Base-by-base conservation (phyloP, 2,888 invertebrate genomes). In the Archaeoteleia sp. region DNA sequence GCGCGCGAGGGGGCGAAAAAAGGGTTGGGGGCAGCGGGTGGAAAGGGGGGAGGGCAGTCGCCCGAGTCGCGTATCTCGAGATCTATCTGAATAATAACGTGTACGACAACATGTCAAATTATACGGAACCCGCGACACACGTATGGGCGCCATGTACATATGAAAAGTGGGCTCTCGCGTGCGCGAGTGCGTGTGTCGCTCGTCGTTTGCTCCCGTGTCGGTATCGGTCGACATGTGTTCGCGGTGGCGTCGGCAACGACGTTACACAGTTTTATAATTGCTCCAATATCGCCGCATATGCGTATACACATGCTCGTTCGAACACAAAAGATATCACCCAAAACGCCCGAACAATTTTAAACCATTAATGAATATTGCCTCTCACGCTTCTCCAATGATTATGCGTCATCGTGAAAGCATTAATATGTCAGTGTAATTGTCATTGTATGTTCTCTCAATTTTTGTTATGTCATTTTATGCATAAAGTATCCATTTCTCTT, bases 41-140 rank as follows among this genome's bases (percentile, higher is more conserved):
- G 45, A 30, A 39, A 43, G 45, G 43, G 45, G 61, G 35, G 53
- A 14, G 61, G 58, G 46, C 54, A 57, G 49, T 42, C 53, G 39
- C 51, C 60, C 57, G 63, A 54, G 58, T 74, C 75, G 72, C 75
- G 71, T 83, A 84, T 84, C 84, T 82, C 78, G 69, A 80, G 80
- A 83, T 84, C 84, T 82, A 83, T 84, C 83, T 81, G 84, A 84
- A 84, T 84, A 84, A 84, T 84, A 84, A 84, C 83, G 83, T 84
- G 84, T 84, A 84, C 79, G 83, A 84, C 84, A 84, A 83, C 83
- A 82, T 84, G 84, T 84, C 83, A 83, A 84, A 84, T 84, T 84
- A 84, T 84, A 83, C 84, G 78, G 78, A 81, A 78, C 77, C 72
- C 75, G 77, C 80, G 79, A 79, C 72, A 71, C 75, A 77, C 74